Base-by-base conservation (phyloP, 2,888 invertebrate species). In the Caenorhabditis sp. region DNA sequence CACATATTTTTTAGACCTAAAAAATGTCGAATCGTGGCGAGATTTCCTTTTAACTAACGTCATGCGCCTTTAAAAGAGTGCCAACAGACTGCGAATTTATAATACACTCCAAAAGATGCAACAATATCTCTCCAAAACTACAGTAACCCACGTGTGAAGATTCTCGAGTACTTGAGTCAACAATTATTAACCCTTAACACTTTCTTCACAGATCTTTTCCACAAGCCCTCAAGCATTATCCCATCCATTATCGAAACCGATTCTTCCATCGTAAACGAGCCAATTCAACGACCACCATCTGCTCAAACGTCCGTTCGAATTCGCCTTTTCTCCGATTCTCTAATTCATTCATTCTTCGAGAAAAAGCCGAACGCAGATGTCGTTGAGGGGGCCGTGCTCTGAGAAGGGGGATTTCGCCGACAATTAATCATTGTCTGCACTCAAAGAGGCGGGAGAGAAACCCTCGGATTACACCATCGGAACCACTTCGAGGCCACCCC, bases 351-450 rank as follows among this genome's bases (percentile, higher is more conserved):
- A 56, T 44, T 41, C 41, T 35, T 64, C 38, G 19, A 24, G 44
- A 49, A 41, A 19, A 14, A 28, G 59, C 6, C 24, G 59, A 59
- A 63, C 56, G 56, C 75, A 75, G 75, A 75, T 75, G 75, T 75
- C 66, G 49, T 75, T 49, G 47, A 16, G 54, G 19, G 44, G n/a
- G n/a, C n/a, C 5, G 28, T 74, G 73, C 73, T 74, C 61, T 16
- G 24, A n/a, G n/a, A n/a, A n/a, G 41, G 22, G 38, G 14, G 51
- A 54, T 68, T 68, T 56, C 38, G 47, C 35, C 75, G 74, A 61
- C 68, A 76, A 76, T 76, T 76, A 76, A 76, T 76, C 76, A 76
- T 76, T 76, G 75, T 75, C 66, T 47, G 26, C 63, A 47, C 68
- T 54, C 54, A 24, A 16, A 28, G 14, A 58, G 31, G 31, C 51